Percentiles rank a stretch among this genome's conserved stretches.
Evolutionary conservation across 2,888 invertebrate species (phyloP).

Genomic region (Leistus spinibarbis): DNA sequence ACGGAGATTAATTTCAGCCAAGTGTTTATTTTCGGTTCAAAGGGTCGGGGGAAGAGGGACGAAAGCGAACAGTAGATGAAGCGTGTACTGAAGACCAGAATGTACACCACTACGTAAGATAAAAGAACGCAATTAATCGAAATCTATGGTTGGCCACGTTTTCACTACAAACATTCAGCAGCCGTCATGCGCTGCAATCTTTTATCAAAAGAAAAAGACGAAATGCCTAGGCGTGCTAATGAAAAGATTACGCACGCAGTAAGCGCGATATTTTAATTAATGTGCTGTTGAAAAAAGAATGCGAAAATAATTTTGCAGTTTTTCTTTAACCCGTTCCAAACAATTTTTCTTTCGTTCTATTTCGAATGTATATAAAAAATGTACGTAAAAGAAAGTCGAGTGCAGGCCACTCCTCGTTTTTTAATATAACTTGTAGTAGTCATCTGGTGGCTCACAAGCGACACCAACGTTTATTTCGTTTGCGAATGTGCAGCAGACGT

Average conservation of each 20-base stretch:
- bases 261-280: not conserved
- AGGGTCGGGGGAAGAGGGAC: not conserved
- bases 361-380: too few species aligned
- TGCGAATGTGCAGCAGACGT: too few species aligned
- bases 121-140: not conserved
- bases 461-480: too few species aligned
- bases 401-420: too few species aligned
- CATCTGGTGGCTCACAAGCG: too few species aligned
- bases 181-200: not conserved
- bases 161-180: not conserved
- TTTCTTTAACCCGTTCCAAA: too few species aligned
- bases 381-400: too few species aligned
- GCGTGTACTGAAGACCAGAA: not conserved
- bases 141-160: not conserved
- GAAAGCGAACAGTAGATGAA: not conserved
- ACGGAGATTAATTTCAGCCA: not conserved
- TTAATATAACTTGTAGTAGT: too few species aligned
- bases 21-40: not conserved
- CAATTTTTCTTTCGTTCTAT: not conserved
- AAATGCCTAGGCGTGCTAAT: not conserved
- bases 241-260: not conserved
- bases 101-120: not conserved
- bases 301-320: too few species aligned
- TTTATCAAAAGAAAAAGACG: not conserved
- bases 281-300: not conserved